A percentile compares a stretch with the other conserved stretches of the same genome.
These are phyloP conservation scores for Squalus acanthias DNA, from an alignment of 2,797 vertebrate species.

Conservation along the genomic window DNA sequence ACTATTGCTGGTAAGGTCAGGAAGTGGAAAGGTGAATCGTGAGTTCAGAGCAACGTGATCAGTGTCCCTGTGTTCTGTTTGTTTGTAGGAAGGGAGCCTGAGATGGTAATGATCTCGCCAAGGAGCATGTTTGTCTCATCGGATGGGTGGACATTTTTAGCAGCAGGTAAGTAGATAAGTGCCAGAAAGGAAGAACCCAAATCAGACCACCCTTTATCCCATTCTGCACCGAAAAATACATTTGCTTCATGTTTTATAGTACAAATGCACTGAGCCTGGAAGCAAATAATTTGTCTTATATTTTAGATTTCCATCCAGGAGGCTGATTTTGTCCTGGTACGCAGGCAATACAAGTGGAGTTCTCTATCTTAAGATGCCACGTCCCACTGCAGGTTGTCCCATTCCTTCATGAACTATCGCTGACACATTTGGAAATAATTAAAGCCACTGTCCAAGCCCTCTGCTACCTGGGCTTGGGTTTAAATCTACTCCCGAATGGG, in stretches of 20 bases:
- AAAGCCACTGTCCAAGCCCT: background rate
- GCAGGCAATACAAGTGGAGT: background rate
- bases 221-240: background rate
- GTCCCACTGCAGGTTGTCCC: background rate
- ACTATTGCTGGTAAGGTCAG: background rate
- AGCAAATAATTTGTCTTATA: background rate
- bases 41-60: background rate
- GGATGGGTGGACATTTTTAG: conserved; percentile 73
- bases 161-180: conserved; percentile 67
- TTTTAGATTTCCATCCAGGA: background rate
- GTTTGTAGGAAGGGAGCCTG: conserved; percentile 63
- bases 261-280: background rate
- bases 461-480: background rate
- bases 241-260: background rate
- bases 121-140: conserved; percentile 72
- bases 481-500: background rate
- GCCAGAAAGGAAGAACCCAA: background rate
- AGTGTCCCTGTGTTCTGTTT: conserved; percentile 32
- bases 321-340: background rate
- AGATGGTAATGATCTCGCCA: conserved; percentile 70
- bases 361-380: background rate
- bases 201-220: background rate
- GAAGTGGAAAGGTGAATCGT: background rate
- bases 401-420: background rate
- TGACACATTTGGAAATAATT: background rate